Evolutionary conservation across 1,140 invertebrate genomes (phyloP), one percentile per base, ranked within the genome.

Genomic region (Nasonia longicornis): DNA sequence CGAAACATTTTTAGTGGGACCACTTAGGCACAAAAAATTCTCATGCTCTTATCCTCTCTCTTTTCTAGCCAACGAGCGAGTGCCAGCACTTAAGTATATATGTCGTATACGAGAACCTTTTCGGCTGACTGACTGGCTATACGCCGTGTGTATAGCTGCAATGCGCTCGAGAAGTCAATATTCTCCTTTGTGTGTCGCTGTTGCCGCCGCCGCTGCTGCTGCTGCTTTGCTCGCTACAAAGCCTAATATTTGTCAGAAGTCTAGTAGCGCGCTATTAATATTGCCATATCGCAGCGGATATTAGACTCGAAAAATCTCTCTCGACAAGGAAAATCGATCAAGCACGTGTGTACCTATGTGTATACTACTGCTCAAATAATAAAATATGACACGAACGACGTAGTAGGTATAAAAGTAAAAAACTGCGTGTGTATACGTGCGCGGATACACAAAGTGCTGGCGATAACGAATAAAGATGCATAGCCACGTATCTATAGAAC

Each of bases 261-360:
- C 38, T 3, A 35, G 31, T 4, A 42, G 38, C 8, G 38, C 16
- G 14, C 11, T 52, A 20, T 52, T 12, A 48, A 48, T 48, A 48
- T 48, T 48, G 45, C 45, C 10, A 48, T 12, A 48, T 10, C 45
- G 14, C 45, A 10, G 45, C 3, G 14, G 14, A 10, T 11, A 48
- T 48, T 42, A 8, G 38, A 42, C 38, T 42, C 8, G 38, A 42
- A 42, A 42, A 42, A 38, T 26, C 26, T 38, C 35, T 66, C 64
- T 66, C 64, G 20, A 16, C 64, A 66, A 66, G 3, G 64, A 78
- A 70, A 48, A 79, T 48, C 77, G 64, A 79, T 69, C n/a, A 67
- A 67, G 12, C 12, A 16, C 12, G 1, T 26, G 26, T 26, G 26
- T 26, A 26, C 26, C 26, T 26, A 26, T 10, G 2, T 45, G 42